Evolutionary conservation across 2,797 vertebrate genomes (phyloP), one percentile per base, ranked within the genome.

Genomic region (Xenops minutus): DNA sequence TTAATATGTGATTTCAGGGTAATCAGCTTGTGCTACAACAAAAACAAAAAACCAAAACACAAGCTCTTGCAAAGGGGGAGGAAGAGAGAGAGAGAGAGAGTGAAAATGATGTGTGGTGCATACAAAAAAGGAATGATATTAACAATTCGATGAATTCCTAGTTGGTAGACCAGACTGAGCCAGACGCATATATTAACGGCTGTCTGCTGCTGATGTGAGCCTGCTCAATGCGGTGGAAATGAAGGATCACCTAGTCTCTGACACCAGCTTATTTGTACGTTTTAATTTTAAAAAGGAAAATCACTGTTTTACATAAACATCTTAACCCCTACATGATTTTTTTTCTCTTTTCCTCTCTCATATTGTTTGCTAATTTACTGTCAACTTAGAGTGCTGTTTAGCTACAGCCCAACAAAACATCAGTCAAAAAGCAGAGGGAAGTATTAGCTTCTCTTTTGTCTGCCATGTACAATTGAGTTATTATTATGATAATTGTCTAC

Each of bases 141-240:
- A 98, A 98, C 98, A 98, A 98, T 98, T 97, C 97, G 97, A 98
- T 98, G 97, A 98, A 98, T 98, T 98, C 97, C 94, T 98, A 97
- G 98, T 98, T 98, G 98, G 98, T 98, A 98, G 98, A 98, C 98
- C 98, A 98, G 98, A 98, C 98, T 98, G 98, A 99, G 98, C 98
- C 98, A 99, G 99, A 99, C 98, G 98, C 98, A 99, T 99, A 99
- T 97, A 99, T 99, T 99, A 99, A 98, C 97, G 97, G 97, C 98
- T 98, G 99, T 99, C 98, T 99, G 98, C 98, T 98, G 98, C 98
- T 97, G 97, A 97, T 98, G 98, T 96, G 98, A 99, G 98, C 98
- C 97, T 98, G 98, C 98, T 98, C 98, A 98, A 97, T 98, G 97
- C 98, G 51, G 97, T 98, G 98, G 98, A 98, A 98, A 98, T 98